phyloP scores from a whole-genome alignment of 2,888 invertebrate species.

The Spatulosminthurus flaviceps region DNA sequence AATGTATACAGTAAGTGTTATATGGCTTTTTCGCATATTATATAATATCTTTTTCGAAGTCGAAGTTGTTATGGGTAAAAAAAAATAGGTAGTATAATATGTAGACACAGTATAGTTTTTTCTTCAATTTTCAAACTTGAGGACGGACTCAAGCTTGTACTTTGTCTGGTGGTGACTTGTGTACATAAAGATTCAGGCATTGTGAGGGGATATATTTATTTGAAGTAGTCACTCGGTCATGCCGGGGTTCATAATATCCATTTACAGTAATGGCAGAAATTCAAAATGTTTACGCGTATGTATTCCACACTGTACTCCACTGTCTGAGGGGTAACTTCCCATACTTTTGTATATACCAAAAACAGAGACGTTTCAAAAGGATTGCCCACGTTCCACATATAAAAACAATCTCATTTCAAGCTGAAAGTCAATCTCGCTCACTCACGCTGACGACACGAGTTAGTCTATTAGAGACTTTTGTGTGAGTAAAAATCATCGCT shows the following conservation, averaged over 20 bases:
- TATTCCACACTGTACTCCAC: too few species aligned
- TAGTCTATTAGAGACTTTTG: conserved; percentile 11
- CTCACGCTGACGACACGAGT: neutral
- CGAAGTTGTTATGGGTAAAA: too few species aligned
- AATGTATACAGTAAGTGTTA: too few species aligned
- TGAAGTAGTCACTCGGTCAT: conserved; percentile 13
- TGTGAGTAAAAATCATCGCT: too few species aligned
- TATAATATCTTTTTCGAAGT: too few species aligned
- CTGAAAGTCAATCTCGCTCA: conserved; percentile 12
- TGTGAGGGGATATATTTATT: neutral
- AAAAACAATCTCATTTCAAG: conserved; percentile 9
- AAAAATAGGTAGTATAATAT: too few species aligned
- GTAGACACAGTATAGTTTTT: neutral
- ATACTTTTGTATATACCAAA: too few species aligned
- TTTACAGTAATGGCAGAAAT: conserved; percentile 18
- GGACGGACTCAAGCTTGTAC: too few species aligned
- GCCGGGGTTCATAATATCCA: conserved; percentile 18
- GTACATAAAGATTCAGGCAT: too few species aligned
- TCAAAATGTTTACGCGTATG: conserved; percentile 18
- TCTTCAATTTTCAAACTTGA: too few species aligned
- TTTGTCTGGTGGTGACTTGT: too few species aligned
- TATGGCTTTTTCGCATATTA: too few species aligned
- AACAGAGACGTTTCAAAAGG: neutral
- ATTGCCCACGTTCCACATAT: conserved; percentile 14
- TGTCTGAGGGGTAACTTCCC: neutral